These are phyloP conservation scores for Drusus annulatus DNA, from an alignment of 1,140 invertebrate species.

Conservation along the genomic window DNA sequence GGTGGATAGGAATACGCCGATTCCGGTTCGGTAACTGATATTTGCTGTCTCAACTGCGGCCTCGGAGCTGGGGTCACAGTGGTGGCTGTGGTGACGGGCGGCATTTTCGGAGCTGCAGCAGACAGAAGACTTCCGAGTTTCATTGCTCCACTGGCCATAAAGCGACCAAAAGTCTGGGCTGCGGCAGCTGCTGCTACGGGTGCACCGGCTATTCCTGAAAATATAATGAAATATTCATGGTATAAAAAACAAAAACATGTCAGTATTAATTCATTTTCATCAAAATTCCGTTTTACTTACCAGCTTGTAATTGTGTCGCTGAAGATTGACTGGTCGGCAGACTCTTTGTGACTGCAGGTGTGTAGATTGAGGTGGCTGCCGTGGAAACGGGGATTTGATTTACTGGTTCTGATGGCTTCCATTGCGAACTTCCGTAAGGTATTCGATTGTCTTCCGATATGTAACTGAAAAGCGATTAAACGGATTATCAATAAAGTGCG, in stretches of 20 bases:
- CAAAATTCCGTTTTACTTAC: background rate
- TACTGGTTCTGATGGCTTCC: slow-evolving; percentile 33
- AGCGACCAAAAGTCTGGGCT: slow-evolving; percentile 67
- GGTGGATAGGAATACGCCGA: slow-evolving; percentile 66
- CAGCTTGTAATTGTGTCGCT: slow-evolving; percentile 63
- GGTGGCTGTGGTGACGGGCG: slow-evolving; percentile 58
- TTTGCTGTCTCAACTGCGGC: slow-evolving; percentile 66
- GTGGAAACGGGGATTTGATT: slow-evolving; percentile 43
- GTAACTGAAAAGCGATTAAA: slow-evolving; percentile 46
- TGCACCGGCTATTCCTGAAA: slow-evolving; percentile 52
- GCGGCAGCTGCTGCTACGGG: slow-evolving; percentile 64
- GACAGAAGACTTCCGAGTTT: slow-evolving; percentile 69
- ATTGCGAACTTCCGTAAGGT: slow-evolving; percentile 50
- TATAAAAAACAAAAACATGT: too few relatives aligned
- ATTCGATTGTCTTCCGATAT: slow-evolving; percentile 53
- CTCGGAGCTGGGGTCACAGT: slow-evolving; percentile 64
- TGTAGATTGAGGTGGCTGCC: background rate
- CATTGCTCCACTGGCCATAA: slow-evolving; percentile 71
- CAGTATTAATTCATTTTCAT: too few relatives aligned
- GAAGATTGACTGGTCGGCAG: slow-evolving; percentile 72
- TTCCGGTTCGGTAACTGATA: slow-evolving; percentile 69
- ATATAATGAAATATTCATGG: too few relatives aligned
- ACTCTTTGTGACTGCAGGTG: slow-evolving; percentile 62
- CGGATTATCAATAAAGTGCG: too few relatives aligned
- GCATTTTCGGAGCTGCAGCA: slow-evolving; percentile 65